Base-by-base conservation (phyloP, 2,888 invertebrate genomes). In the Polydrusus tereticollis region DNA sequence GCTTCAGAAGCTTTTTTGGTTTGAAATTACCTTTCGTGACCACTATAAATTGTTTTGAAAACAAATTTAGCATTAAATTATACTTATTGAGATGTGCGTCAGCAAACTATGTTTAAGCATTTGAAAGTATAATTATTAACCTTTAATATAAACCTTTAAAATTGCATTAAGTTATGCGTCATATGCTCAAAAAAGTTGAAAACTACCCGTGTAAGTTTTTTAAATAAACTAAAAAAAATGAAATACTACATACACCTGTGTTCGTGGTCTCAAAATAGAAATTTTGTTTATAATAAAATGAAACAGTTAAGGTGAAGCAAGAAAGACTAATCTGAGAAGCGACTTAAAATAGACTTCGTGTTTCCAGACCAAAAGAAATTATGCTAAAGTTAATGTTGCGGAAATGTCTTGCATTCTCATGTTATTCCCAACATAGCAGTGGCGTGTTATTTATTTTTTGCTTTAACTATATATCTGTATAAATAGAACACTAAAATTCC, bases 161-260 rank as follows among this genome's bases (percentile, higher is more conserved):
- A n/a, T n/a, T n/a, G n/a, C n/a, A n/a, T n/a, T n/a, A n/a, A n/a
- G n/a, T n/a, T n/a, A n/a, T n/a, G n/a, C n/a, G n/a, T n/a, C n/a
- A n/a, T n/a, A n/a, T n/a, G n/a, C n/a, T n/a, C n/a, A n/a, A n/a
- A n/a, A n/a, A n/a, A n/a, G n/a, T n/a, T n/a, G n/a, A n/a, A n/a
- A n/a, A n/a, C n/a, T n/a, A n/a, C 57, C 57, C 45, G 10, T 69
- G 23, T 29, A 47, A 45, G 20, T 55, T 63, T n/a, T 43, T 45
- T 57, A 69, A 69, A 63, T 69, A 63, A 69, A 69, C 63, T 26
- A 21, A 29, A 69, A 69, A 69, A 69, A 69, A 69, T 63, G 63
- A 69, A 69, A 63, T 69, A 63, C 58, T 38, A 33, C 41, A 62
- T 69, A 63, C 69, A 69, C 69, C 69, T 69, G 69, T 57, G 69